Conservation (phyloP, 2,797 vertebrate species). For the Lagocephalus sceleratus region DNA sequence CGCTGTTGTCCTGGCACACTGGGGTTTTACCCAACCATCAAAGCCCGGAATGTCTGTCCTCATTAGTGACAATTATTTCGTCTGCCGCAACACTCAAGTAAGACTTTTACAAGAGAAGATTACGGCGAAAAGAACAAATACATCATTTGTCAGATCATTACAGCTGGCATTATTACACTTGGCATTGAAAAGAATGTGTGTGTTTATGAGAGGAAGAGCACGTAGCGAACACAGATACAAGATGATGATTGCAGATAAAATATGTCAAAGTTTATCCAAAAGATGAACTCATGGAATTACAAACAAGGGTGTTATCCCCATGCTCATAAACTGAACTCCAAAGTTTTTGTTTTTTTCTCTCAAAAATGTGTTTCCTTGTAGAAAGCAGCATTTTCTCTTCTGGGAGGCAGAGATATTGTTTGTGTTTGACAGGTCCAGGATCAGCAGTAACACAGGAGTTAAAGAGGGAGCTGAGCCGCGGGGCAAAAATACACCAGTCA, state of each 20-base stretch:
- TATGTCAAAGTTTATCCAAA: conserved; percentile 3
- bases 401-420: neutral
- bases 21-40: conserved; percentile 7
- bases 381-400: neutral
- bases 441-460: neutral
- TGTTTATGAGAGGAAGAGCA: too few species aligned
- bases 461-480: neutral
- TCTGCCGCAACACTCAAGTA: too few species aligned
- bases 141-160: too few species aligned
- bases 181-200: too few species aligned
- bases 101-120: too few species aligned
- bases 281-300: neutral
- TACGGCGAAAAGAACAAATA: too few species aligned
- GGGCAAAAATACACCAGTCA: too few species aligned
- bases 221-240: neutral
- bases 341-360: too few species aligned
- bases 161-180: too few species aligned
- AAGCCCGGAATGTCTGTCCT: conserved; percentile 10
- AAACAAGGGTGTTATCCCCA: neutral
- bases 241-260: conserved; percentile 7
- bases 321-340: conserved; percentile 19
- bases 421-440: neutral
- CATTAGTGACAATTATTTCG: conserved; percentile 6
- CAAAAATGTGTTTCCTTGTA: neutral
- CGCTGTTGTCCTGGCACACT: conserved; percentile 19